phyloP scores from a whole-genome alignment of 2,113 vertebrate genomes.

The Panurus biarmicus region DNA sequence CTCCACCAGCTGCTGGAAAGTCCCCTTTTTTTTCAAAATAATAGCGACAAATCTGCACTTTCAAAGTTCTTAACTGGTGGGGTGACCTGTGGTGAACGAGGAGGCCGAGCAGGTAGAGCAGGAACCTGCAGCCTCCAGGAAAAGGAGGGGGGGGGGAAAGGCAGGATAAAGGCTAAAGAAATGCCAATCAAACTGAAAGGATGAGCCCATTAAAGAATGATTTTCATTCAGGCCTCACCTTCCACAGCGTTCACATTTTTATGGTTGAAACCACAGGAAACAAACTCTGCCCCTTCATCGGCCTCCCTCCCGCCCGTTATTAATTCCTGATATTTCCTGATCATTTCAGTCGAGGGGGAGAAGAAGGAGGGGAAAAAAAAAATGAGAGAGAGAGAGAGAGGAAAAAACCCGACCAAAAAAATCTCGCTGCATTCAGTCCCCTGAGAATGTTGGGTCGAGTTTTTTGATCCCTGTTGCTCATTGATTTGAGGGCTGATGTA shows the following conservation, averaged over 20 bases:
- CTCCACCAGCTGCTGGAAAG: conserved; percentile 45
- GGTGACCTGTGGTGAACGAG: conserved; percentile 18
- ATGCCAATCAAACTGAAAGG: conserved; percentile 66
- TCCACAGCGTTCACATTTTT: background rate
- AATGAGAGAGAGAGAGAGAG: background rate
- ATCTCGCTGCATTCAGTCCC: conserved; percentile 73
- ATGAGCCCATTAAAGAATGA: conserved; percentile 73
- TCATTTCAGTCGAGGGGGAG: conserved; percentile 50
- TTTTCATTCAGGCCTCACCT: conserved; percentile 52
- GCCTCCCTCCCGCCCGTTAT: background rate
- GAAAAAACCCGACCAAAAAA: conserved; percentile 69
- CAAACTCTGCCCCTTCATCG: conserved; percentile 22
- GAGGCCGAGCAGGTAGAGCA: conserved; percentile 40
- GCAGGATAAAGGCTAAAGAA: conserved; percentile 22
- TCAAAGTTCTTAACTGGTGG: conserved; percentile 32
- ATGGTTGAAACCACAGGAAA: background rate
- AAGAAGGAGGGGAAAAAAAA: no score
- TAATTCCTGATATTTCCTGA: conserved; percentile 60
- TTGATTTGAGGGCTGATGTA: conserved; percentile 83
- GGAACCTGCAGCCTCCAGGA: conserved; percentile 21
- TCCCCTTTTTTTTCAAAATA: conserved; percentile 39
- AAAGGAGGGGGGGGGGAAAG: background rate
- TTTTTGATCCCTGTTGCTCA: conserved; percentile 84
- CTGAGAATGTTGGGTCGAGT: conserved; percentile 82
- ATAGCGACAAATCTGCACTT: conserved; percentile 47